Evolutionary conservation across 2,888 invertebrate species (phyloP).

Genomic region (Caenorhabditis macrosperma): DNA sequence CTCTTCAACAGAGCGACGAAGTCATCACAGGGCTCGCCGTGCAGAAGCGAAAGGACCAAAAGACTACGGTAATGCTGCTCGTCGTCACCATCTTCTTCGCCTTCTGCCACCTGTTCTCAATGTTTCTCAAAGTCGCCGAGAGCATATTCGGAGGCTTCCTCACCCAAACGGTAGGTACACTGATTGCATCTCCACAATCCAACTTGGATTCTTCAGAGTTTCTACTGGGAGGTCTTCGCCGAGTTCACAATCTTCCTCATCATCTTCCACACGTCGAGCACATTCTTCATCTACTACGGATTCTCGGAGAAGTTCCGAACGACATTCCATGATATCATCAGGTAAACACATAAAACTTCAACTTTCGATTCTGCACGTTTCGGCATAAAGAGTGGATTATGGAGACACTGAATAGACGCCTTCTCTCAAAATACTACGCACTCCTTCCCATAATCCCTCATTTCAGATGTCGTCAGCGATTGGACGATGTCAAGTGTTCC

Average conservation of each 20-base stretch:
- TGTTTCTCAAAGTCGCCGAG: constrained; percentile 57
- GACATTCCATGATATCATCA: constrained; percentile 53
- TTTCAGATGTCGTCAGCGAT: constrained; percentile 51
- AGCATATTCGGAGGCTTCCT: constrained; percentile 53
- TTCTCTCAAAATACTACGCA: too few relatives aligned
- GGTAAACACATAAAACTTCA: constrained; percentile 17
- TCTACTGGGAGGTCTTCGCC: constrained; percentile 58
- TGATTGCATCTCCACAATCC: too few relatives aligned
- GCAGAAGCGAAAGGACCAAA: constrained; percentile 56
- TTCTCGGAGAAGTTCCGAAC: constrained; percentile 59
- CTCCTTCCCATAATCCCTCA: too few relatives aligned
- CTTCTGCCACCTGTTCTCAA: constrained; percentile 54
- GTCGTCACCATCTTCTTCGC: constrained; percentile 61
- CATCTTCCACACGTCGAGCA: constrained; percentile 57
- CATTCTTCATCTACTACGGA: constrained; percentile 58
- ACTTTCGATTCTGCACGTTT: constrained; percentile 14
- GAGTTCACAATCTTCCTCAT: constrained; percentile 56
- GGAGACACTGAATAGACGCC: background rate
- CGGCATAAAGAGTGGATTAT: background rate
- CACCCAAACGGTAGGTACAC: constrained; percentile 33
- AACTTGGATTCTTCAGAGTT: constrained; percentile 28
- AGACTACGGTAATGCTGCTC: constrained; percentile 56
- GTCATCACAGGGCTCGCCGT: constrained; percentile 50
- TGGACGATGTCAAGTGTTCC: constrained; percentile 47
- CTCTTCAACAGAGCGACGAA: constrained; percentile 52